Base-by-base conservation (phyloP, 2,113 vertebrate genomes). In the Ammospiza nelsoni region DNA sequence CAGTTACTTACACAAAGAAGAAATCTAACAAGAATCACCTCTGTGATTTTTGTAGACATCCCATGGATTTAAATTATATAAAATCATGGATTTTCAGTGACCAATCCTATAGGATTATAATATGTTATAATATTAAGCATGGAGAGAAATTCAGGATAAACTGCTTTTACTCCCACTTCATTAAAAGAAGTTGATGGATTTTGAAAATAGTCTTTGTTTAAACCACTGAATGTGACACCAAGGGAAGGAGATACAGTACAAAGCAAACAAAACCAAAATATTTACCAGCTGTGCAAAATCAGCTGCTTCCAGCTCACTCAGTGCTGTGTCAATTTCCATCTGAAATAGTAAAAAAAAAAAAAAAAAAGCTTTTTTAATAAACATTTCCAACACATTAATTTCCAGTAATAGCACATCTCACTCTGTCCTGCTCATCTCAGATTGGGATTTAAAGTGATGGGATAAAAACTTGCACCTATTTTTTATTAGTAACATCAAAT, bases 271-370 rank as follows among this genome's bases (percentile, higher is more conserved):
- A 89, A 93, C 51, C 11, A 29, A 75, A 66, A 31, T 9, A 5
- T 81, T 98, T 97, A 99, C 99, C 99, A 99, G 98, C 96, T 99
- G 99, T 96, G 98, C 99, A 98, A 99, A 99, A 94, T 99, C 99
- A 68, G 98, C 98, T 5, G 99, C 98, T 96, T 99, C 99, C 87
- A 99, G 98, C 94, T 99, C 99, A 94, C 98, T 99, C 59, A 99
- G 94, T 48, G 98, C 97, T 10, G 98, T 98, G 77, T 99, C 99
- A 86, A 99, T 98, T 96, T 99, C 98, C 95, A 99, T 90, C 99
- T 99, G 96, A 97, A 93, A 96, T 19, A 61, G 58, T 44, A 39
- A 91, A 93, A 59, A 92, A 41, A 41, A 41, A 41, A 41, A 92
- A 55, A 93, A 55, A 93, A 55, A 6, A 16, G 3, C 11, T 27